phyloP scores from a whole-genome alignment of 2,888 invertebrate species.

The Oscheius sp. region DNA sequence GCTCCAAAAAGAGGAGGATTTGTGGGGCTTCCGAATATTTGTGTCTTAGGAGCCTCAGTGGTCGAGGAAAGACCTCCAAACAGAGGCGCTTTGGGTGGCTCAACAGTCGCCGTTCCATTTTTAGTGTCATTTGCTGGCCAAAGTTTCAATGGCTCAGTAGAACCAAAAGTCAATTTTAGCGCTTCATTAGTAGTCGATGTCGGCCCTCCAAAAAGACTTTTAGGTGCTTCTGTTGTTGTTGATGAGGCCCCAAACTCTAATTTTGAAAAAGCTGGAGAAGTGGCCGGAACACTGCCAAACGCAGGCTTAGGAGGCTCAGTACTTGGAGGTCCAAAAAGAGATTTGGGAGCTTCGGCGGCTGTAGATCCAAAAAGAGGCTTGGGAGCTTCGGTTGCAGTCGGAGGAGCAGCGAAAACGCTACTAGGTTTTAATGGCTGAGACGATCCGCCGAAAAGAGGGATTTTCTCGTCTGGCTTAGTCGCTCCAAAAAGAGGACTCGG shows the following conservation, averaged over 20 bases:
- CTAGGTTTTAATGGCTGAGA: not conserved
- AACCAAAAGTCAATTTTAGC: not conserved
- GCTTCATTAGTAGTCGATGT: not conserved
- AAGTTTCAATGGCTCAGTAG: too few species aligned
- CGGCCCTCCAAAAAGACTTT: not conserved
- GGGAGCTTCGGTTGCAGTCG: not conserved
- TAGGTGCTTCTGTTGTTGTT: not conserved
- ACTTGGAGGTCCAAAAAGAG: not conserved
- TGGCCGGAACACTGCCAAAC: too few species aligned
- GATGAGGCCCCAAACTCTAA: not conserved
- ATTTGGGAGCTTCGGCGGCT: not conserved
- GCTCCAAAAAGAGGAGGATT: too few species aligned
- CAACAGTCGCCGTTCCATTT: not conserved
- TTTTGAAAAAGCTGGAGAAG: too few species aligned
- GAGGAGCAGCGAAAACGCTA: not conserved
- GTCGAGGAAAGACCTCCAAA: not conserved
- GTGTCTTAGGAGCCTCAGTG: not conserved
- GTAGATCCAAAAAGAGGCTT: not conserved
- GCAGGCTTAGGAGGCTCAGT: not conserved
- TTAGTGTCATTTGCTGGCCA: too few species aligned
- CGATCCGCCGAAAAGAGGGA: not conserved
- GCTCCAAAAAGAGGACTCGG: constrained; percentile 2
- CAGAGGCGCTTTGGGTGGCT: not conserved
- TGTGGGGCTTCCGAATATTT: not conserved
- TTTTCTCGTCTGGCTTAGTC: not conserved